Evolutionary conservation across 2,113 vertebrate species (phyloP).

Genomic region (Pterophyllum scalare): DNA sequence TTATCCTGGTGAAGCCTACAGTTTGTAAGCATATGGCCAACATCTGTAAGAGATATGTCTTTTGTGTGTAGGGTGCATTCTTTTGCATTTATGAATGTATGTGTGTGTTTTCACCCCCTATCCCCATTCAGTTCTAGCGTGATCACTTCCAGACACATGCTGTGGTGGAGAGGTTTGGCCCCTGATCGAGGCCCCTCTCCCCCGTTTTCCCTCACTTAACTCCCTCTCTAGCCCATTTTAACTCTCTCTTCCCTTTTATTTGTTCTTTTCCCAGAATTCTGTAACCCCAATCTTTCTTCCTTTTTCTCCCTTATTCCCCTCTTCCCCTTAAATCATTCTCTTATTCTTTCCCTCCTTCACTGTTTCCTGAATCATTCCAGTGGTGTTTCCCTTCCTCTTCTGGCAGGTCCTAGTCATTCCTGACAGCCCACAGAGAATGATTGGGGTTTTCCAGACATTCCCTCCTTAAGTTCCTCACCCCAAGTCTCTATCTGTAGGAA

Average conservation of each 20-base stretch:
- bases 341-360: background rate
- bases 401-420: slow-evolving; percentile 73
- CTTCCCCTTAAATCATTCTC: background rate
- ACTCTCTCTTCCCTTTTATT: slow-evolving; percentile 18
- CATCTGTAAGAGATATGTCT: slow-evolving; percentile 52
- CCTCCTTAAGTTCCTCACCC: slow-evolving; percentile 24
- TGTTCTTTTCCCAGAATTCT: slow-evolving; percentile 3
- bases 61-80: slow-evolving; percentile 49
- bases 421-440: slow-evolving; percentile 58
- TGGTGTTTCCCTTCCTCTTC: slow-evolving; percentile 52
- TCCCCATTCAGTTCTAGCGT: slow-evolving; percentile 30
- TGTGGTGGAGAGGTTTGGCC: slow-evolving; percentile 45
- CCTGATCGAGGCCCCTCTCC: slow-evolving; percentile 42
- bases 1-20: background rate
- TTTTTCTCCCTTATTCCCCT: slow-evolving; percentile 1
- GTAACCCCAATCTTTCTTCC: background rate
- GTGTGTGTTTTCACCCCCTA: slow-evolving; percentile 11
- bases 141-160: slow-evolving; percentile 71
- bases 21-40: slow-evolving; percentile 44
- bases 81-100: slow-evolving; percentile 32
- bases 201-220: background rate
- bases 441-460: slow-evolving; percentile 68
- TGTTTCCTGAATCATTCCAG: slow-evolving; percentile 30
- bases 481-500: background rate
- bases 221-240: slow-evolving; percentile 19